These are phyloP conservation scores for Orchesellides sinensis DNA, from an alignment of 2,888 invertebrate species.

Conservation along the genomic window DNA sequence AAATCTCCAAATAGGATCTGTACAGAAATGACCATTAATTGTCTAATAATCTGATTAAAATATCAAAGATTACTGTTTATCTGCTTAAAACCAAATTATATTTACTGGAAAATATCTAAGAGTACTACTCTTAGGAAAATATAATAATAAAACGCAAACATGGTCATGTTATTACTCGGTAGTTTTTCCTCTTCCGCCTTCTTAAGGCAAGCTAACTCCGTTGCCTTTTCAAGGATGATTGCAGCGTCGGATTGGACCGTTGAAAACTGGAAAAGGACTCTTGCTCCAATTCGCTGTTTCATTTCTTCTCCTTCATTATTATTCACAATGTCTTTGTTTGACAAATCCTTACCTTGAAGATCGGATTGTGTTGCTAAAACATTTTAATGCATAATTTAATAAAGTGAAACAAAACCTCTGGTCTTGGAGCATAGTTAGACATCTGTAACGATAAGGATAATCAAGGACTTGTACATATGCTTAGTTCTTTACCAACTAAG, in stretches of 20 bases:
- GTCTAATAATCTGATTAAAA: no score
- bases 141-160: no score
- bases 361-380: constrained; percentile 6
- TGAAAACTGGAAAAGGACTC: constrained; percentile 89
- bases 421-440: neutral
- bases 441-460: neutral
- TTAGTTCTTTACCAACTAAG: constrained; percentile 86
- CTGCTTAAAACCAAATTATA: no score
- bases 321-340: neutral
- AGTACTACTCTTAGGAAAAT: no score
- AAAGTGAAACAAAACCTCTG: no score
- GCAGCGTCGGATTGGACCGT: no score
- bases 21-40: no score
- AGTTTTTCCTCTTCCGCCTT: constrained; percentile 51
- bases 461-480: neutral
- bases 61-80: no score
- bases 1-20: constrained; percentile 63
- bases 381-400: neutral
- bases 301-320: constrained; percentile 84
- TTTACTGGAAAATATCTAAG: no score
- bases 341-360: neutral
- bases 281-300: constrained; percentile 83
- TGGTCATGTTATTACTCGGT: constrained; percentile 24
- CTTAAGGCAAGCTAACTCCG: constrained; percentile 76
- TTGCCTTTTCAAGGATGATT: constrained; percentile 82